Conservation (phyloP, 2,797 vertebrate species). For the Sebastes elongatus region DNA sequence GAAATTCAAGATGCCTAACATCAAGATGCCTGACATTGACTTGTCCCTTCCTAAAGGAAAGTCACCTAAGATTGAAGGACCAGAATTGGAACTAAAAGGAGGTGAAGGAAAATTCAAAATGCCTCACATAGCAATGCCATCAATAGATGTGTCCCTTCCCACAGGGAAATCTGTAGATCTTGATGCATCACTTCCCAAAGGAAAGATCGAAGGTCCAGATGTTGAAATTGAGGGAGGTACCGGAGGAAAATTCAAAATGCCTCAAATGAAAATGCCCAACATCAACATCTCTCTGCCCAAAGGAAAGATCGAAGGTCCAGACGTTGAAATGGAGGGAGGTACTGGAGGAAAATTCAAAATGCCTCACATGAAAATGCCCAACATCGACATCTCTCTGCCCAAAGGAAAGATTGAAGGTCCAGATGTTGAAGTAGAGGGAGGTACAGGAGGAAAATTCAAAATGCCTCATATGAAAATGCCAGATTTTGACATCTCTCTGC, state of each 20-base stretch:
- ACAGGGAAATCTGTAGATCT: slow-evolving; percentile 13
- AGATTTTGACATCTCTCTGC: not conserved
- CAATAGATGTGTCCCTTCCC: slow-evolving; percentile 37
- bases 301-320: slow-evolving; percentile 3
- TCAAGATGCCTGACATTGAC: slow-evolving; percentile 43
- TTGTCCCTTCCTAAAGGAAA: slow-evolving; percentile 7
- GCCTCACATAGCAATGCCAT: slow-evolving; percentile 44
- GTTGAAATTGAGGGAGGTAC: not conserved
- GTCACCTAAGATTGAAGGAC: not conserved
- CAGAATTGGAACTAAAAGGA: slow-evolving; percentile 6
- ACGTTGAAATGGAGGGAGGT: slow-evolving; percentile 11
- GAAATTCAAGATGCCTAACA: slow-evolving; percentile 73
- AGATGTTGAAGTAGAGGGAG: rapidly evolving
- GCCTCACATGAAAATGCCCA: not conserved
- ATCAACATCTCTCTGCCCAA: not conserved
- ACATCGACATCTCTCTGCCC: too few species aligned
- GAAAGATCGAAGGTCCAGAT: not conserved
- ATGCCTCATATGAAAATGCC: too few species aligned
- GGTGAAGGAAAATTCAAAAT: slow-evolving; percentile 10
- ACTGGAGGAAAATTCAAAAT: slow-evolving; percentile 29
- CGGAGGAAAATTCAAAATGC: not conserved
- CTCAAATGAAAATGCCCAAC: not conserved
- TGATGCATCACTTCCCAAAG: slow-evolving; percentile 60
- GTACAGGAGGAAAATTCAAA: rapidly evolving
- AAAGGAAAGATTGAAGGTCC: too few species aligned